phyloP scores from a whole-genome alignment of 2,113 vertebrate species.

The Etia nguti region DNA sequence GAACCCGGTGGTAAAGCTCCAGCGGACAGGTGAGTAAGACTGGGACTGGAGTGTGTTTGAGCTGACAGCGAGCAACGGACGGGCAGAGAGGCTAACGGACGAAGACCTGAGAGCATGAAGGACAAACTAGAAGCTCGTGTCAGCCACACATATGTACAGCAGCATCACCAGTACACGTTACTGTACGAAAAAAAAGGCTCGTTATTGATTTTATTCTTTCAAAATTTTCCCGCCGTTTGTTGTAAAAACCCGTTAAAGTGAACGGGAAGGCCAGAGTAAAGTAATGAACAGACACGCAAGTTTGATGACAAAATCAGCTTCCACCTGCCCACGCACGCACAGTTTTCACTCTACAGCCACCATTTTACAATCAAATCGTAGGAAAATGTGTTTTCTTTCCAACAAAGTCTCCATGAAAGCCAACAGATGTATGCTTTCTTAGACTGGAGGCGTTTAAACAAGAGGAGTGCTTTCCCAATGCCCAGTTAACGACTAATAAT shows the following conservation, averaged over 20 bases:
- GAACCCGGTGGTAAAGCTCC: rapidly evolving
- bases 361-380: rapidly evolving
- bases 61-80: rapidly evolving
- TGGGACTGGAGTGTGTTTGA: background rate
- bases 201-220: background rate
- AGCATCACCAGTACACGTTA: background rate
- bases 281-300: background rate
- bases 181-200: background rate
- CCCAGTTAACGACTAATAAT: background rate
- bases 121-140: background rate
- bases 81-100: background rate
- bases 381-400: background rate
- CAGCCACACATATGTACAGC: rapidly evolving
- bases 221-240: background rate
- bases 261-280: background rate
- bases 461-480: rapidly evolving
- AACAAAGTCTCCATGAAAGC: background rate
- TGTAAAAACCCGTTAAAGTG: background rate
- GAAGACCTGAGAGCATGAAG: background rate
- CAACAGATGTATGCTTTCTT: rapidly evolving
- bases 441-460: background rate
- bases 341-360: rapidly evolving
- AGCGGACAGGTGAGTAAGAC: background rate
- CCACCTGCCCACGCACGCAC: rapidly evolving
- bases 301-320: background rate